Conservation (phyloP, 1,140 invertebrate genomes). For the Nephila pilipes region DNA sequence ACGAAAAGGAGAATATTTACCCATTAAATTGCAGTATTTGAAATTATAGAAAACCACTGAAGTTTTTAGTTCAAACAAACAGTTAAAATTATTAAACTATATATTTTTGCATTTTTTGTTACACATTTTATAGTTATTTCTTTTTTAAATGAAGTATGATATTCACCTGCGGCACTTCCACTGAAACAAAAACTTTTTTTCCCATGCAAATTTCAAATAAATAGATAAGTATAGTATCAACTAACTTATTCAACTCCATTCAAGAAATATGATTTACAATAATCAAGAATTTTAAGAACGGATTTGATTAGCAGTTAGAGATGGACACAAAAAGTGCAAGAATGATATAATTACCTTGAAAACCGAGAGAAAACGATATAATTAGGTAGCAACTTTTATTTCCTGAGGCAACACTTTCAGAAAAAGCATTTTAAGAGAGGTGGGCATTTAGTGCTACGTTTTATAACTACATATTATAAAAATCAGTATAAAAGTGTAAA, state of each 20-base stretch:
- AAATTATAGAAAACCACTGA: not conserved
- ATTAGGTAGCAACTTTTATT: not conserved
- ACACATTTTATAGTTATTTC: not conserved
- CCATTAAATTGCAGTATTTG: no score
- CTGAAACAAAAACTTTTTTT: not conserved
- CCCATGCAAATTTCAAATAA: not conserved
- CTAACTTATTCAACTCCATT: not conserved
- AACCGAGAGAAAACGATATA: not conserved
- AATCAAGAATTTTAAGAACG: not conserved
- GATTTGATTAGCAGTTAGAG: not conserved
- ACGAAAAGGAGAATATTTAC: no score
- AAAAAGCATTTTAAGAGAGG: not conserved
- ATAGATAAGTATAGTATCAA: not conserved
- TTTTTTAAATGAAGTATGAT: no score
- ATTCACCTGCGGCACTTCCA: not conserved
- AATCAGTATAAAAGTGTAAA: not conserved
- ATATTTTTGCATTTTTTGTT: not conserved
- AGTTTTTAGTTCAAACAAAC: not conserved
- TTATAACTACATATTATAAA: not conserved
- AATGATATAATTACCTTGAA: not conserved
- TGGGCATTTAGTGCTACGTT: not conserved
- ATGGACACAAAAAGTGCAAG: not conserved
- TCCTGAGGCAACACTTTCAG: not conserved
- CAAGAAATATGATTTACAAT: not conserved
- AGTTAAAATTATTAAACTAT: not conserved